Evolutionary conservation across 2,113 vertebrate species (phyloP).

Genomic region (Toxostoma redivivum): DNA sequence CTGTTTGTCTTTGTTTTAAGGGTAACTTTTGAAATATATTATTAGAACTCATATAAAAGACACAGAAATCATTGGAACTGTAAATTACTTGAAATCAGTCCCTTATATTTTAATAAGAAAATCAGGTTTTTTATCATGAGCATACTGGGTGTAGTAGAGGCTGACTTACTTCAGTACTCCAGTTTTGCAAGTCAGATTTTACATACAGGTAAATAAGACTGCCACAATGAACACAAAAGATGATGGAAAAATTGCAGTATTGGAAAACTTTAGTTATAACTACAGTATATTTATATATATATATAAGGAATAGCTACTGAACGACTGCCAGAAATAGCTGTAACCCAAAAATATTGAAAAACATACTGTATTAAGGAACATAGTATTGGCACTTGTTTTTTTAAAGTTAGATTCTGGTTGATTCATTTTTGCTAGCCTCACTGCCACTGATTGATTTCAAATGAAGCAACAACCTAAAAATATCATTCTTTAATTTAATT

Average conservation of each 20-base stretch:
- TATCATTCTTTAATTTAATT: background rate
- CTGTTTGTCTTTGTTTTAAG: background rate
- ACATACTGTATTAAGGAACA: background rate
- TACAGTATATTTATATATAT: background rate
- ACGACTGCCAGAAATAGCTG: background rate
- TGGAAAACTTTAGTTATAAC: background rate
- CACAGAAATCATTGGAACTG: background rate
- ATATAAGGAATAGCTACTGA: background rate
- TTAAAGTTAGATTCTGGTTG: background rate
- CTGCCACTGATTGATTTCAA: background rate
- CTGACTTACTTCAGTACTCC: background rate
- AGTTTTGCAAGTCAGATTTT: background rate
- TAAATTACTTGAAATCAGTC: background rate
- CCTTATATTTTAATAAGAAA: background rate
- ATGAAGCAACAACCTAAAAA: constrained; percentile 3
- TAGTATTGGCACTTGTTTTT: background rate
- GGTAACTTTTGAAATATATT: background rate
- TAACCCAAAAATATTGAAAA: background rate
- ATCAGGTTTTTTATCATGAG: background rate
- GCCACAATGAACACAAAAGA: background rate
- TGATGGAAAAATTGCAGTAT: background rate
- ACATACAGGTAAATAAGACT: background rate
- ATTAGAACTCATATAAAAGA: background rate
- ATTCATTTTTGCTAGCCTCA: background rate
- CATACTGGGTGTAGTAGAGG: background rate